Evolutionary conservation across 2,888 invertebrate genomes (phyloP), one percentile per base, ranked within the genome.

Genomic region (Apotomis capreana): DNA sequence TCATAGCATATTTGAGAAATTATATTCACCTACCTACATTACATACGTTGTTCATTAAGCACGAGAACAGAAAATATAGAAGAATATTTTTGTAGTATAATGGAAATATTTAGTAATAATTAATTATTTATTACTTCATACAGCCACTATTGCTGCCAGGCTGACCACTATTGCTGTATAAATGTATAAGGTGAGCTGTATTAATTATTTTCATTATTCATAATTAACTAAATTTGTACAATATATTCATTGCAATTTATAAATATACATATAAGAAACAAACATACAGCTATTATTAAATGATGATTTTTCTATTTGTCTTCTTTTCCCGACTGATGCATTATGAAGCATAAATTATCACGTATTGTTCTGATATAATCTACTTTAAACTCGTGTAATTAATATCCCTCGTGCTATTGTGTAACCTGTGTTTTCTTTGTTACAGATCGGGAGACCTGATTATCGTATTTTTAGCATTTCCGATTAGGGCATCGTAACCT

Each of bases 311-410:
- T 69, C 71, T 78, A 84, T 85, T 85, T 85, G 88, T 87, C 88
- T 88, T 88, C 87, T 88, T 89, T 88, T 87, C 88, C 88, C 88
- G 86, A 82, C 88, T 82, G 87, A 88, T 78, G 74, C 74, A 85
- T 84, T 80, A 81, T 89, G 88, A 87, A 79, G 87, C 76, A 85
- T 74, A 83, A 77, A 49, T 69, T 60, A 73, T 69, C 40, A 78
- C 81, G 40, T 62, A 15, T 69, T 67, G 73, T 77, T 80, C 81
- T 84, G 84, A 79, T 76, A 71, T 75, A 63, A 64, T 64, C 10
- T 51, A 65, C 64, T 8, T 26, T 51, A 44, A 55, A 46, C 49
- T 49, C 36, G 15, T 51, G 65, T 10, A 67, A 49, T 5, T 62
- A 40, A 77, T 49, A 3, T 4, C 26, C 1, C n/a, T 8, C 8